These are phyloP conservation scores for Potamilus streckersoni DNA, from an alignment of 1,140 invertebrate species.

Conservation along the genomic window DNA sequence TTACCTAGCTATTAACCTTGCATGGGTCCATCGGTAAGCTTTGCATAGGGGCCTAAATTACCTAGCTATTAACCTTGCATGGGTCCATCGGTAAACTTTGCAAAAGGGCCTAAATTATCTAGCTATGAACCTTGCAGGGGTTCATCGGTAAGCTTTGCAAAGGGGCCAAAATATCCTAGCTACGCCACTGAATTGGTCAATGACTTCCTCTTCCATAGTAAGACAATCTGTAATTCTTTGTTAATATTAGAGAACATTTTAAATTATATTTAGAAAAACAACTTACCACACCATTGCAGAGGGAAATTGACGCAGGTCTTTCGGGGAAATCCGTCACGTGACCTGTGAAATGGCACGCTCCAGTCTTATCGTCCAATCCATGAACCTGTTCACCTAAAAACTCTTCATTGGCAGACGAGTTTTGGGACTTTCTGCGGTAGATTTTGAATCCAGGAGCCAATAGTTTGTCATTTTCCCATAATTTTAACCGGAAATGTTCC, in stretches of 20 bases:
- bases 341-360: constrained; percentile 22
- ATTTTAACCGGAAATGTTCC: constrained; percentile 22
- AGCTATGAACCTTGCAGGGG: too few relatives aligned
- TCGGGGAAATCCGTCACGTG: constrained; percentile 13
- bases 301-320: constrained; percentile 21
- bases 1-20: too few relatives aligned
- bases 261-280: background rate
- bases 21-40: too few relatives aligned
- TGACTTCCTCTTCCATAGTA: background rate
- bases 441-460: constrained; percentile 25
- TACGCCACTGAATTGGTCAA: too few relatives aligned
- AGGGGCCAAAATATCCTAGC: too few relatives aligned
- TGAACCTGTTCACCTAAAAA: constrained; percentile 16
- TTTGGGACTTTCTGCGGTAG: constrained; percentile 19
- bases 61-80: too few relatives aligned
- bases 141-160: too few relatives aligned
- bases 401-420: constrained; percentile 3
- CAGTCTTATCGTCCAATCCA: background rate
- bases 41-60: too few relatives aligned
- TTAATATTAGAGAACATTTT: background rate
- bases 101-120: too few relatives aligned
- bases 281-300: constrained; percentile 35
- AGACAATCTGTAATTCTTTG: background rate
- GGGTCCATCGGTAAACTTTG: too few relatives aligned
- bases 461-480: constrained; percentile 29